Conservation (phyloP, 2,113 vertebrate genomes). For the Engraulis encrasicolus region DNA sequence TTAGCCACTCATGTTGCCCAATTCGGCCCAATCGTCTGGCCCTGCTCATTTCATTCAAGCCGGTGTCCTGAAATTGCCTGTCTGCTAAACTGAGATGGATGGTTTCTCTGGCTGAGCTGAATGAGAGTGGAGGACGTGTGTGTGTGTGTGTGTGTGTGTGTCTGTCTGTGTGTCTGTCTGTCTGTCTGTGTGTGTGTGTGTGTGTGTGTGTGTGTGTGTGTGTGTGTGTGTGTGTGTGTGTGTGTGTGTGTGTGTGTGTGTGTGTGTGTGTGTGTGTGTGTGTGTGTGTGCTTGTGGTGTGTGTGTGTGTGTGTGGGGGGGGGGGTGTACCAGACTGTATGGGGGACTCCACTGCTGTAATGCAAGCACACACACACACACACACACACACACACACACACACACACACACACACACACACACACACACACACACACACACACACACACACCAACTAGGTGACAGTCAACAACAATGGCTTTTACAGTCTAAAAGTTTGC, state of each 20-base stretch:
- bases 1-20: constrained; percentile 12
- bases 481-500: too few species aligned
- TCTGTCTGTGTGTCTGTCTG: neutral
- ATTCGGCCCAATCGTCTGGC: constrained; percentile 21
- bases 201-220: constrained; percentile 11
- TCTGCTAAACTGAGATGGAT: constrained; percentile 42
- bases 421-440: neutral
- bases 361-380: neutral
- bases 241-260: constrained; percentile 28
- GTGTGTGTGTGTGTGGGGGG: neutral
- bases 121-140: neutral
- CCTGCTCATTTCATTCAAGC: constrained; percentile 36
- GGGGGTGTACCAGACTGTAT: neutral
- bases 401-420: neutral
- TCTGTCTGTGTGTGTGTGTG: neutral
- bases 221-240: constrained; percentile 16
- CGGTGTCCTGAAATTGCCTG: constrained; percentile 26
- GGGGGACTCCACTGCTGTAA: neutral
- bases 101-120: constrained; percentile 26
- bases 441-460: neutral
- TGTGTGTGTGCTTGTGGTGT: neutral
- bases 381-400: neutral
- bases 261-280: constrained; percentile 24
- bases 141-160: neutral
- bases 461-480: neutral